Evolutionary conservation across 2,113 vertebrate genomes (phyloP), one percentile per base, ranked within the genome.

Genomic region (Xiphias gladius): DNA sequence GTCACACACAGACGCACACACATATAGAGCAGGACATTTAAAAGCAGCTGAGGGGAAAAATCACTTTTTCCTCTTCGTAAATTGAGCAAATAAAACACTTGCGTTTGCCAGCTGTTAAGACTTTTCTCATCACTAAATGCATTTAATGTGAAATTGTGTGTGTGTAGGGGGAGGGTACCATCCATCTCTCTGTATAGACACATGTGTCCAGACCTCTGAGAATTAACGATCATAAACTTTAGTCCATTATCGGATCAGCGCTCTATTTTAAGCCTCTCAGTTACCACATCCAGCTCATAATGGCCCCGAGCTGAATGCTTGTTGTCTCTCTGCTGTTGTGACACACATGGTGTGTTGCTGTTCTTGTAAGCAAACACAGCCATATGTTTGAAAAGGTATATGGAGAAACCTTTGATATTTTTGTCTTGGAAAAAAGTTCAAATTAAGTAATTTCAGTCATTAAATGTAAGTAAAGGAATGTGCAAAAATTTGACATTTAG

Each of bases 191-290:
- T 77, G 43, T 81, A 68, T 70, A 86, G 61, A 89, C 87, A 87
- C 57, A 77, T 85, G 84, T 80, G 73, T 83, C 57, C 84, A 82
- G 84, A 80, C 64, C 82, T 80, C 70, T 59, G 87, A 85, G 83
- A 81, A 88, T 92, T 88, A 90, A 93, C 90, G 84, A 91, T 90
- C 77, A 86, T 84, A 89, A 92, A 92, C 85, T 88, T 88, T 50
- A 90, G 87, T 87, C 91, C 92, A 91, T 93, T 94, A 93, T 88
- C 77, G 83, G 88, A 91, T 90, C 91, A 90, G 32, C 0, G 70
- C 86, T 86, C 84, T 89, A 90, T 91, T 91, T 93, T 89, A 93
- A 92, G 89, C 87, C 80, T 81, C 68, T 32, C 13, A 1, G 64
- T 76, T 52, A 85, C 80, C 75, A 52, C 85, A 86, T 89, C 73